A percentile compares a stretch with the other conserved stretches of the same genome.
These are phyloP conservation scores for Enteromius unitaeniatus DNA, from an alignment of 2,797 vertebrate genomes.

Conservation along the genomic window DNA sequence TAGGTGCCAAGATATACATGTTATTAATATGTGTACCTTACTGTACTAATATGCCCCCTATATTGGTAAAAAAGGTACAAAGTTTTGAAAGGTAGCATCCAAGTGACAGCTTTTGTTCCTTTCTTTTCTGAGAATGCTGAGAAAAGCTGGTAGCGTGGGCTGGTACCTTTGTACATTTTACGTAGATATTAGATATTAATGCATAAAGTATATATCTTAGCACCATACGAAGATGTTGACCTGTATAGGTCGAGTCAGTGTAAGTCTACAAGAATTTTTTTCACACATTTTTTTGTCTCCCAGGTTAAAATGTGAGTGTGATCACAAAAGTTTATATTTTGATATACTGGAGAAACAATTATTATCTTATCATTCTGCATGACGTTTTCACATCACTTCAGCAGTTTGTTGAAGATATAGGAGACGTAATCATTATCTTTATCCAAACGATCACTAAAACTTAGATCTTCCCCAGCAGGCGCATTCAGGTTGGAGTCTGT, in stretches of 20 bases:
- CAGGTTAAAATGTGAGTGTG: neutral
- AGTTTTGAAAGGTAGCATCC: no score
- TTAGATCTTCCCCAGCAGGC: conserved; percentile 61
- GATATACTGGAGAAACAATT: neutral
- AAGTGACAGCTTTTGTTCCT: no score
- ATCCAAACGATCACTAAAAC: conserved; percentile 34
- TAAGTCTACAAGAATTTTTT: neutral
- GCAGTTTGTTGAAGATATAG: conserved; percentile 28
- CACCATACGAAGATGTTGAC: neutral
- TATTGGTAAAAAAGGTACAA: no score
- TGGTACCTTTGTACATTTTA: neutral
- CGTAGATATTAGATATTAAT: no score
- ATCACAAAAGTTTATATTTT: neutral
- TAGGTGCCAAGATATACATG: no score
- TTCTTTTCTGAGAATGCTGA: no score
- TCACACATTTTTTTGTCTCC: neutral
- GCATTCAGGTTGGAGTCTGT: conserved; percentile 71
- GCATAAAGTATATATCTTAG: no score
- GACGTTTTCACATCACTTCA: conserved; percentile 43
- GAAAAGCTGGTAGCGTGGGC: no score
- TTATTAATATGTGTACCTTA: no score
- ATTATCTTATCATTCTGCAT: neutral
- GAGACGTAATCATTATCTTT: conserved; percentile 43
- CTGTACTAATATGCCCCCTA: no score
- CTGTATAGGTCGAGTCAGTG: neutral